Conservation (phyloP, 2,797 vertebrate species). For the Paramormyrops hopkinsi region DNA sequence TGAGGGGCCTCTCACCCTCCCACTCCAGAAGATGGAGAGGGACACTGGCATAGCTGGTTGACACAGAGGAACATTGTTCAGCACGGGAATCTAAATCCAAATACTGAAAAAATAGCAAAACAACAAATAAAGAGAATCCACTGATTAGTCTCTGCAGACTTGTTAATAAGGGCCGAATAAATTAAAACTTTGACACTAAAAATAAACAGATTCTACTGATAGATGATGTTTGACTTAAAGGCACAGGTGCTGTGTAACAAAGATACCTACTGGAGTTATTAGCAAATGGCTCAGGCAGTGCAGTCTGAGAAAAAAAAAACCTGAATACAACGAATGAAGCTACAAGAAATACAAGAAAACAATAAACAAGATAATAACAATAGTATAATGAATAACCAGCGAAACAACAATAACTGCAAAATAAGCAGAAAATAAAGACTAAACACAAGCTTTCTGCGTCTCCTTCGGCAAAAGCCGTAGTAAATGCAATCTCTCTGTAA, state of each 20-base stretch:
- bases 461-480: background rate
- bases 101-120: background rate
- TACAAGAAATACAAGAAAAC: background rate
- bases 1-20: background rate
- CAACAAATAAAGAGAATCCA: background rate
- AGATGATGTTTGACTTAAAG: constrained; percentile 1
- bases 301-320: background rate
- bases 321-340: background rate
- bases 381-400: background rate
- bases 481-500: constrained; percentile 14
- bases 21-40: background rate
- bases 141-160: background rate
- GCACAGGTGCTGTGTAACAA: background rate
- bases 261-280: background rate
- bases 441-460: background rate
- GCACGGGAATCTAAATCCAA: background rate
- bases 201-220: background rate
- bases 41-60: background rate
- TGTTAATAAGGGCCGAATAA: background rate
- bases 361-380: background rate
- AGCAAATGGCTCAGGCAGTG: background rate
- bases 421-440: constrained; percentile 11
- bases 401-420: background rate
- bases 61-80: background rate
- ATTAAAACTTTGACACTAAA: constrained; percentile 6